Conservation (phyloP, 2,888 invertebrate species). For the Lepidonotus clava region DNA sequence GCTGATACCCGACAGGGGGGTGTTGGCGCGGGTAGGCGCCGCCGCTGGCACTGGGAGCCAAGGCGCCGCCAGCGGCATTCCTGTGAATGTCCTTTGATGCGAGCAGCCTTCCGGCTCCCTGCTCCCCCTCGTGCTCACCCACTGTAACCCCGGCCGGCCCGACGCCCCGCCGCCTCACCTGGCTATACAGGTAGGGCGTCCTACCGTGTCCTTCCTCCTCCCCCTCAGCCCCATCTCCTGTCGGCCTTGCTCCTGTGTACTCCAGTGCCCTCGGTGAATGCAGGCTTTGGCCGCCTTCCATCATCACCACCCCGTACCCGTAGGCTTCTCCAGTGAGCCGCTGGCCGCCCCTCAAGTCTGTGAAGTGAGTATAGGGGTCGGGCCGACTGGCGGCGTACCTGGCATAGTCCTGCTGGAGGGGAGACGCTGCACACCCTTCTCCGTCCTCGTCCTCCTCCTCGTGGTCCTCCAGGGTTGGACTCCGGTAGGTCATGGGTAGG, state of each 20-base stretch:
- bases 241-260: background rate
- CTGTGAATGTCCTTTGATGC: constrained; percentile 11
- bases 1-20: background rate
- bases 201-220: background rate
- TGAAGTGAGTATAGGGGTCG: constrained; percentile 6
- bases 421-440: background rate
- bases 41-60: background rate
- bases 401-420: constrained; percentile 7
- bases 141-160: background rate
- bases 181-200: background rate
- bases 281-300: background rate
- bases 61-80: too few relatives aligned
- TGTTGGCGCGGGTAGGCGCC: background rate
- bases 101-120: background rate
- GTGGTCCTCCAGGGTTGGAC: background rate
- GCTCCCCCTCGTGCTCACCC: background rate
- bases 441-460: background rate
- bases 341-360: background rate
- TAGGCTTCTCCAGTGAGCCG: background rate
- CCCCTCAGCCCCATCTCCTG: background rate
- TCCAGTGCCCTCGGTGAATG: background rate
- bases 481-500: too few relatives aligned
- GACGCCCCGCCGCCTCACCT: background rate
- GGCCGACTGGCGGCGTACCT: too few relatives aligned
- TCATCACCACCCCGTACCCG: background rate